A percentile compares a stretch with the other conserved stretches of the same genome.
phyloP scores from a whole-genome alignment of 2,797 vertebrate species.

The Syngnathus acus region DNA sequence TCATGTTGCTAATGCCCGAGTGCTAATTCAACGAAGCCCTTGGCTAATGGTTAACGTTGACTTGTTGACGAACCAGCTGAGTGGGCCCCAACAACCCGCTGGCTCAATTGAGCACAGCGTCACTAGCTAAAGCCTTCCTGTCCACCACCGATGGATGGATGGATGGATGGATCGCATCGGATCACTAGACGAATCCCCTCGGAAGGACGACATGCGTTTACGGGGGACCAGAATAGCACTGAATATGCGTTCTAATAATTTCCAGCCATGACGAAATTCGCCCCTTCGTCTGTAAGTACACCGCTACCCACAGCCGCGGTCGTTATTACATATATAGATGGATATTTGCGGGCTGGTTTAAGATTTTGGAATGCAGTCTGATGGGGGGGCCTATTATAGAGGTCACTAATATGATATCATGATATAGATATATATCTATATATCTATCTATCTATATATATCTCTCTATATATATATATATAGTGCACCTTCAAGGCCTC shows the following conservation, averaged over 20 bases:
- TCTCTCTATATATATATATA: too few species aligned
- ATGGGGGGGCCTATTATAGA: constrained; percentile 39
- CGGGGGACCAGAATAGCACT: constrained; percentile 43
- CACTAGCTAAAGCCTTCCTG: constrained; percentile 52
- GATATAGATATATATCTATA: too few species aligned
- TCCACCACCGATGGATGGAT: constrained; percentile 39
- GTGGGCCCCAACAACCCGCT: constrained; percentile 63
- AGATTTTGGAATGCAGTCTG: constrained; percentile 32
- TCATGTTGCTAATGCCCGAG: constrained; percentile 43
- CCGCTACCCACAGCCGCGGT: constrained; percentile 36
- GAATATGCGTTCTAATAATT: constrained; percentile 64
- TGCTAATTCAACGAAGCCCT: constrained; percentile 49
- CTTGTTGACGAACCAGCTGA: constrained; percentile 68
- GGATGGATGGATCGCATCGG: constrained; percentile 27
- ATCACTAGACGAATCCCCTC: not conserved
- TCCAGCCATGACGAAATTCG: constrained; percentile 66
- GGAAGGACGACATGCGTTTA: not conserved
- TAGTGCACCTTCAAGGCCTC: constrained; percentile 62
- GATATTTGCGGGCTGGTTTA: constrained; percentile 13
- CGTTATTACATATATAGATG: not conserved
- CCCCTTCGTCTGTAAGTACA: constrained; percentile 67
- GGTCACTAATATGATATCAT: constrained; percentile 39
- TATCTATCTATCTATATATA: too few species aligned
- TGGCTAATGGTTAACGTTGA: constrained; percentile 58
- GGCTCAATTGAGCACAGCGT: constrained; percentile 56